Base-by-base conservation (phyloP, 2,113 vertebrate genomes). In the Alexandromys fortis region DNA sequence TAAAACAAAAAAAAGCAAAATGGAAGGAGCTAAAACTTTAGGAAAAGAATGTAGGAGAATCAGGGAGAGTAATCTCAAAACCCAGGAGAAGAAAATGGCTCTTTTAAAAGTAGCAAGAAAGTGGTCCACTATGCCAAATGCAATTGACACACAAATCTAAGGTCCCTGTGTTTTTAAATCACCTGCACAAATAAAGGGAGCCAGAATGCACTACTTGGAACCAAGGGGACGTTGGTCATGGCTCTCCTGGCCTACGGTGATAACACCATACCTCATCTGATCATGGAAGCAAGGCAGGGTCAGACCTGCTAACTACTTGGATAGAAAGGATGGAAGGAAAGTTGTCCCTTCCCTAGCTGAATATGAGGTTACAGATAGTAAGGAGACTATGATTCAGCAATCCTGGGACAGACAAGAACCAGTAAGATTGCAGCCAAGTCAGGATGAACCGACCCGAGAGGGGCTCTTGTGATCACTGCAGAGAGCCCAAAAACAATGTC, bases 171-270 rank as follows among this genome's bases (percentile, higher is more conserved):
- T 94, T 86, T 55, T 70, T 89, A 92, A 63, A 88, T 47, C 28
- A 26, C 6, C 33, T 63, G 12, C 14, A 21, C 45, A 35, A 90
- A 67, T 38, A 33, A 86, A 58, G 30, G 30, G 33, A 16, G 22
- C 24, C 28, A 38, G 24, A 19, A 38, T 8, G 14, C 24, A 83
- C 24, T 30, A 10, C 38, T 72, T 55, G 52, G 89, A 45, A 26
- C 49, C 52, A 90, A 92, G 95, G 65, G 42, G 75, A 95, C 35
- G 58, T 68, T 90, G 52, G 11, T 85, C 90, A 92, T 13, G 45
- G 52, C 61, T 79, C 86, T 79, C 52, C 76, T 77, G 10, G 61
- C 38, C 38, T 33, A 11, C 47, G 28, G 42, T 47, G 42, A 47
- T 68, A 67, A 6, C 42, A 7, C 38, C 63, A 28, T 30, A 17